Evolutionary conservation across 2,888 invertebrate species (phyloP), one percentile per base, ranked within the genome.

Genomic region (Eueremaeus valkanovi): DNA sequence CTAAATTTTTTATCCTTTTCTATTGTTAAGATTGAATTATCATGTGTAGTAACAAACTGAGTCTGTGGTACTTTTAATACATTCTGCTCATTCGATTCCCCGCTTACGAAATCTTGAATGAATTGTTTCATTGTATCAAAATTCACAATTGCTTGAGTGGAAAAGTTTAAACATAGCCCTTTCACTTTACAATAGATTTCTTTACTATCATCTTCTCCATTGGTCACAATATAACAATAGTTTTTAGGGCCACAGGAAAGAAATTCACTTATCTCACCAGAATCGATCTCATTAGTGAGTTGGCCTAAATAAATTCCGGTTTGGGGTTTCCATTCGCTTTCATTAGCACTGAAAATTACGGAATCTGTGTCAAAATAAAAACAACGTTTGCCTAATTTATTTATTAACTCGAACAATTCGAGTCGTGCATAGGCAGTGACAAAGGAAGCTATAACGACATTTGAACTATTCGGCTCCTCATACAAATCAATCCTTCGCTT

Each of bases 361-460:
- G 81, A 81, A 75, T 83, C 83, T 0, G 83, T 84, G 68, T 84
- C 83, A 72, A 78, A 82, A 78, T 84, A 83, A 16, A 84, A 74
- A 9, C 81, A 81, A 16, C 81, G 70, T 49, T 78, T 72, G 5
- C 78, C 80, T 9, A 84, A 76, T 21, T 75, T 75, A 9, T 83
- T 80, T 3, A 84, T 76, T 36, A 81, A 81, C 2, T 74, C 68
- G 73, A 82, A 83, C 0, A 84, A 77, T 75, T 82, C 80, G 0
- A 83, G 74, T 6, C 83, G 73, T 0, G 83, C 82, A 51, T 81
- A 79, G 5, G 81, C 76, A 1, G 83, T 83, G 0, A 82, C 82
- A 66, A 82, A 83, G 0, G 81, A 80, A 0, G 83, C 84, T 9
- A 84, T 80, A 9, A 81, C 80, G 0, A 81, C 79, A 76, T 82